These are phyloP conservation scores for Melospiza georgiana DNA, from an alignment of 2,113 vertebrate genomes.

Conservation along the genomic window DNA sequence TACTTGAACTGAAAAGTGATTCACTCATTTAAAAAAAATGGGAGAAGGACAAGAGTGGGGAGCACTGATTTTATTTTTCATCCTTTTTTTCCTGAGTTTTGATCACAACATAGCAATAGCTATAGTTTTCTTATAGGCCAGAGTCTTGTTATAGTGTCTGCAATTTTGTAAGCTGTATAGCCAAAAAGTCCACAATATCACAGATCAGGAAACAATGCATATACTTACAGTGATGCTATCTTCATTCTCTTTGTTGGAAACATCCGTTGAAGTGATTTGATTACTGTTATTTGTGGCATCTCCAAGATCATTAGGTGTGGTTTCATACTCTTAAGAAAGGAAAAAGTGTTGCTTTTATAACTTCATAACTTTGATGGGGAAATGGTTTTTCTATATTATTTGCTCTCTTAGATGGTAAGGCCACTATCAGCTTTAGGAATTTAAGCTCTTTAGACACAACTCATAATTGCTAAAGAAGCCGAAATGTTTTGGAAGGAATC, in stretches of 20 bases:
- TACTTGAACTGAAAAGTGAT: background rate
- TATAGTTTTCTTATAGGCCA: background rate
- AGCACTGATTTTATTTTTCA: background rate
- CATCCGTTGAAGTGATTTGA: constrained; percentile 75
- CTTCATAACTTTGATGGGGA: background rate
- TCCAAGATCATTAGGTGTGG: constrained; percentile 75
- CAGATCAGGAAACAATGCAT: background rate
- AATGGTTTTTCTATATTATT: background rate
- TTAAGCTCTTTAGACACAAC: background rate
- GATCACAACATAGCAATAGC: background rate
- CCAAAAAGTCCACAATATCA: background rate
- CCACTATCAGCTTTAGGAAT: background rate
- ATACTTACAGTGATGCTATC: constrained; percentile 93
- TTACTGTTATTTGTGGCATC: constrained; percentile 79
- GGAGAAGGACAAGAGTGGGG: background rate
- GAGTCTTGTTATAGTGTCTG: background rate
- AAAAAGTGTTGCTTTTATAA: constrained; percentile 23
- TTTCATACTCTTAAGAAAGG: constrained; percentile 80
- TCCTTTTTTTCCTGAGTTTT: background rate
- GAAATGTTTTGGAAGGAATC: background rate
- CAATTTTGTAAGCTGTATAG: background rate
- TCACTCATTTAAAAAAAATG: background rate
- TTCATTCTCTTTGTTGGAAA: constrained; percentile 79
- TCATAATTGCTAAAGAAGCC: background rate
- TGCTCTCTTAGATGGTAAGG: background rate